Percentiles rank a stretch among this genome's conserved stretches.
Evolutionary conservation across 2,888 invertebrate species (phyloP).

Genomic region (Epinotia ramella): DNA sequence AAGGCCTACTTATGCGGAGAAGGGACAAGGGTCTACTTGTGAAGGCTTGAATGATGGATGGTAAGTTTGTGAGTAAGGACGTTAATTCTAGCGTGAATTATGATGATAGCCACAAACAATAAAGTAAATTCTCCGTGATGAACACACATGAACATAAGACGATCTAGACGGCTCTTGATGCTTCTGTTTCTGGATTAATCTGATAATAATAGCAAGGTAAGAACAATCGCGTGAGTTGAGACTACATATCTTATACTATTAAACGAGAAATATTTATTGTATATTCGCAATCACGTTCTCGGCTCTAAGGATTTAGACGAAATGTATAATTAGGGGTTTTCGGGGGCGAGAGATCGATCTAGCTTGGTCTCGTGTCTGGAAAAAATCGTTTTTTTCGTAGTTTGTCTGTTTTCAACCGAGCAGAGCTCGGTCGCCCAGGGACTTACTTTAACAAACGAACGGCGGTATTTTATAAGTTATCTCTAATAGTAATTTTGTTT

Average conservation of each 20-base stretch:
- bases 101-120: slow-evolving; percentile 28
- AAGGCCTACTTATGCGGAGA: slow-evolving; percentile 29
- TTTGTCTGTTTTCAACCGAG: no score
- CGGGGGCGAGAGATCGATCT: no score
- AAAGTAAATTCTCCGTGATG: slow-evolving; percentile 26
- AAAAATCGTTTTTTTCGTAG: no score
- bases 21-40: slow-evolving; percentile 35
- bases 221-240: neutral
- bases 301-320: no score
- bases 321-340: no score
- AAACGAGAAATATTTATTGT: no score
- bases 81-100: slow-evolving; percentile 23
- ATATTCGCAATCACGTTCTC: no score
- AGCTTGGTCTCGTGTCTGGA: no score
- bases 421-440: no score
- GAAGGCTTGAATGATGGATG: slow-evolving; percentile 36
- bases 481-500: no score
- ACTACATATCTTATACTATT: neutral
- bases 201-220: neutral
- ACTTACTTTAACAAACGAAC: no score
- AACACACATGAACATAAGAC: slow-evolving; percentile 11
- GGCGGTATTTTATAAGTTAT: no score
- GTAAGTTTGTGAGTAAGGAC: slow-evolving; percentile 25
- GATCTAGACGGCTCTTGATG: slow-evolving; percentile 3
- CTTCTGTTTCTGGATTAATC: neutral